Evolutionary conservation across 2,888 invertebrate species (phyloP), one percentile per base, ranked within the genome.

Genomic region (Cenopis cana): DNA sequence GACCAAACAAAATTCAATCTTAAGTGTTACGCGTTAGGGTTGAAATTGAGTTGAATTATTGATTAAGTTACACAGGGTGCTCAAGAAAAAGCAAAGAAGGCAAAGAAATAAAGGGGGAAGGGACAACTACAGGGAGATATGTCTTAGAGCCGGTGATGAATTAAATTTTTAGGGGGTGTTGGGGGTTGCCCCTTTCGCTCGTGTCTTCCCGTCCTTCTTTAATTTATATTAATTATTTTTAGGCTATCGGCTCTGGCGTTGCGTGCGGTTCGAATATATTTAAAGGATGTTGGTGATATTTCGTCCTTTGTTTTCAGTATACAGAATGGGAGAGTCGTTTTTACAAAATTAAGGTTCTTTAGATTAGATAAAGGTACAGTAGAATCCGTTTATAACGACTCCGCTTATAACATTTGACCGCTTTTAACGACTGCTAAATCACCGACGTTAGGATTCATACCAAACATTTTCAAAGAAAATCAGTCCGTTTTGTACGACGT

Each of bases 121-220:
- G 90, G 89, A 89, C 89, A 85, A 79, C 78, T 60, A 66, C 60
- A 74, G 65, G 81, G 88, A 89, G 92, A 93, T 90, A 90, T 91
- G 92, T 93, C 92, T 90, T 90, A 87, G 87, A 82, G 81, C 83
- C 79, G 87, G 84, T 93, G 93, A 93, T 93, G 93, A 93, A 93
- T 93, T 93, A 93, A 93, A 93, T 93, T 93, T 93, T 93, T 92
- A 91, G 91, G 86, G 93, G 92, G 92, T 86, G 87, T 84, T 80
- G 79, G 79, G 88, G 88, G 74, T 75, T 79, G 81, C 85, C 87
- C 88, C 88, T 89, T 89, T 89, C 87, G 88, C 86, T 88, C 88
- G 90, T 87, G 88, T 88, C 90, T 89, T 89, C 88, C 87, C 90
- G 88, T 85, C 82, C 86, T 84, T 86, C 87, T 88, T 86, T 91